These are phyloP conservation scores for Colletes collaris DNA, from an alignment of 2,888 invertebrate genomes.

Conservation along the genomic window DNA sequence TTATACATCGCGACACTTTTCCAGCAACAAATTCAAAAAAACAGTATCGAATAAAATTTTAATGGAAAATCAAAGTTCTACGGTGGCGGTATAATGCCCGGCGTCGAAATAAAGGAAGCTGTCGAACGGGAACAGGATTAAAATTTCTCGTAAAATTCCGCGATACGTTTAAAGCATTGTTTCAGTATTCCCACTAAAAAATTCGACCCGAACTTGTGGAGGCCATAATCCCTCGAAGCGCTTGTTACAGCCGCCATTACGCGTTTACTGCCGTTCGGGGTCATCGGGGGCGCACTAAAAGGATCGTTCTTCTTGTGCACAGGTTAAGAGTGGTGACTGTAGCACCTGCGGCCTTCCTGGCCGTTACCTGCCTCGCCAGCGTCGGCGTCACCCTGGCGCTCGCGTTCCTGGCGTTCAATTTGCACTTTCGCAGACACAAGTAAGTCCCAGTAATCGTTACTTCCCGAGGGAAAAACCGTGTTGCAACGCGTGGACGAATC, in stretches of 20 bases:
- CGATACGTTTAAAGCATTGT: no score
- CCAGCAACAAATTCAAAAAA: no score
- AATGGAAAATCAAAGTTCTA: no score
- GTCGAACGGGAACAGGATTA: no score
- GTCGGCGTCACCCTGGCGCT: slow-evolving; percentile 90
- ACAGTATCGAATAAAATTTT: no score
- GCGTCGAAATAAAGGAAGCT: no score
- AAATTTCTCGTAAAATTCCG: no score
- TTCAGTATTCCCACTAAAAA: no score
- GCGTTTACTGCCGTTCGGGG: background rate
- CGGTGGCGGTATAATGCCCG: no score
- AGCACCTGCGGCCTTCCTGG: slow-evolving; percentile 89
- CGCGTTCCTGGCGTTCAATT: slow-evolving; percentile 91
- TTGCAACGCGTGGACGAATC: background rate
- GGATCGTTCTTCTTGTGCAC: slow-evolving; percentile 33
- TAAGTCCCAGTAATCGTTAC: slow-evolving; percentile 81
- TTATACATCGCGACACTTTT: no score
- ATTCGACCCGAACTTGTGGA: no score
- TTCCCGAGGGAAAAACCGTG: no score
- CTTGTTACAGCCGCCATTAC: background rate
- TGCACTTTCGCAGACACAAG: slow-evolving; percentile 93
- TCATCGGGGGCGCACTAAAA: slow-evolving; percentile 4
- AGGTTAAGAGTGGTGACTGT: slow-evolving; percentile 91
- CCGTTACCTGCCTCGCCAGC: slow-evolving; percentile 89
- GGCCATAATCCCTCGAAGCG: background rate